These are phyloP conservation scores for Lysandra coridon DNA, from an alignment of 2,888 invertebrate genomes.

Conservation along the genomic window DNA sequence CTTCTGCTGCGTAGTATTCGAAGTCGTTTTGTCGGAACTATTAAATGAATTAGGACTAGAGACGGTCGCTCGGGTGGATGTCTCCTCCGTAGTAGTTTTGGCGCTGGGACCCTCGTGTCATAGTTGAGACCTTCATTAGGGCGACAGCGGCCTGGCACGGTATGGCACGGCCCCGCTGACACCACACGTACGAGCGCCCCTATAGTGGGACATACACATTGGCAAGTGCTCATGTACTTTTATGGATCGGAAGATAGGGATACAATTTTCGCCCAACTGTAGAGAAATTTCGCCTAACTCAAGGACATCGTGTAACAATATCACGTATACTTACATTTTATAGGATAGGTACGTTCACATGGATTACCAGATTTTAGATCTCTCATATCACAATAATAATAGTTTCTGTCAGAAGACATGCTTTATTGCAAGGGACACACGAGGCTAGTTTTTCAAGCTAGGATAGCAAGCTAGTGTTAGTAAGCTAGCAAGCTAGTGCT, in stretches of 20 bases:
- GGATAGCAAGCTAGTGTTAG: no score
- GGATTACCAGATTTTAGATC: no score
- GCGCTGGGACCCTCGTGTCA: slow-evolving; percentile 71
- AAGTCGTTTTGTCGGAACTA: slow-evolving; percentile 56
- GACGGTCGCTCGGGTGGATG: slow-evolving; percentile 49
- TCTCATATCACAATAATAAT: no score
- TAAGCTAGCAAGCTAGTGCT: no score
- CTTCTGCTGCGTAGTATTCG: slow-evolving; percentile 47
- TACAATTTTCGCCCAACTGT: background rate
- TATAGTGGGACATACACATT: slow-evolving; percentile 61
- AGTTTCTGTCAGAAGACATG: no score
- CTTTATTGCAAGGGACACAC: no score
- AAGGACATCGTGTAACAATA: no score
- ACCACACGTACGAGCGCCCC: slow-evolving; percentile 65
- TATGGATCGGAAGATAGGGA: background rate
- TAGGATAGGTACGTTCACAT: no score
- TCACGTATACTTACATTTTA: no score
- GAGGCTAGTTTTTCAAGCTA: no score
- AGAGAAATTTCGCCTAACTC: background rate
- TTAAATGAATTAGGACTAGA: slow-evolving; percentile 42
- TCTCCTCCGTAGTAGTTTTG: slow-evolving; percentile 67
- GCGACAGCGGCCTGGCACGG: slow-evolving; percentile 69
- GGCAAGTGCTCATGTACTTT: background rate
- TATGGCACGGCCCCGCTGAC: slow-evolving; percentile 70
- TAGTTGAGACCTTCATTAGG: slow-evolving; percentile 68